Evolutionary conservation across 2,888 invertebrate species (phyloP), one percentile per base, ranked within the genome.

Genomic region (Chromoteleia sp.): DNA sequence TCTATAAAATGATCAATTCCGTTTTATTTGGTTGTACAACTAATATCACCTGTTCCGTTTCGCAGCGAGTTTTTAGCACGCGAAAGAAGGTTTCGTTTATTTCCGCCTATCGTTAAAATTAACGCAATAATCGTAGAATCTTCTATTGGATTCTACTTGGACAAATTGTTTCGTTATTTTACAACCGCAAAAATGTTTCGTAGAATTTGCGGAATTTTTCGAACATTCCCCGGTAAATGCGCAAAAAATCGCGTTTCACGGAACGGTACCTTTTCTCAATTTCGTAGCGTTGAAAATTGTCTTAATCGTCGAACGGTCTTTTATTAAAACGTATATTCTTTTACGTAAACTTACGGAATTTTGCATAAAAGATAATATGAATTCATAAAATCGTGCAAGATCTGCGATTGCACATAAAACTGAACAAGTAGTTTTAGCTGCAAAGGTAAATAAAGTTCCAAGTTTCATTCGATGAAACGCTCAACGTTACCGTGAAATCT

Each of bases 281-380:
- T 2, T 25, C 25, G 25, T 25, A 19, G 6, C 17, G 12, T 17
- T 12, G 14, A 54, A 54, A 54, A 54, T 33, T 4, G 33, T 54
- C 39, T 17, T 56, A 56, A 56, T 56, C 56, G 39, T n/a, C 39
- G 21, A 30, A 21, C 14, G 10, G 21, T 21, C 21, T 39, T 33
- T 33, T 33, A 56, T 58, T 58, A 39, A 39, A 39, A 10, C 39
- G 21, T 39, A 14, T 17, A 39, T 54, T 17, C 58, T 14, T 58
- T 14, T 39, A 14, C 14, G 52, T 30, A 29, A 52, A 52, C 52
- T 52, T 30, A 52, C 17, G 29, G 36, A 36, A 36, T 54, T 54
- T 54, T 54, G 33, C 58, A 59, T 59, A 41, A 59, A 59, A 25
- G 59, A 59, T n/a, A n/a, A 59, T 59, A 59, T 41, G 59, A 41